Evolutionary conservation across 2,113 vertebrate species (phyloP).

Genomic region (Motacilla tschutschensis): DNA sequence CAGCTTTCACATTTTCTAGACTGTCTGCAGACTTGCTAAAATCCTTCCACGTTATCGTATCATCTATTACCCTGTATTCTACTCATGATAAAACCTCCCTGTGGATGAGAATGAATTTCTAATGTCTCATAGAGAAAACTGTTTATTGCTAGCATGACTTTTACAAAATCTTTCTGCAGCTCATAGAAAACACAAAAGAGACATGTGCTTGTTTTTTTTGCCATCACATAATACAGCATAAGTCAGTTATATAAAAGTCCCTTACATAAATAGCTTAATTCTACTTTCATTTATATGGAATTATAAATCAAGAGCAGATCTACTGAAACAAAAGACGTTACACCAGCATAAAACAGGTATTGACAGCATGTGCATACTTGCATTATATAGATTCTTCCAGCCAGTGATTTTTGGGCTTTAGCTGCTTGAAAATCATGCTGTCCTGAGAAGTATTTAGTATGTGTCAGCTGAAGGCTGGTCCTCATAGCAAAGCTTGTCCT

Average conservation of each 20-base stretch:
- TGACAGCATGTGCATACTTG: slow-evolving; percentile 1
- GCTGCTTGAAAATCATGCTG: not conserved
- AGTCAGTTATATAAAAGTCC: slow-evolving; percentile 62
- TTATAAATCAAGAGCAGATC: slow-evolving; percentile 46
- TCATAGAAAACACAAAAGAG: not conserved
- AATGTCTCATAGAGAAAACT: not conserved
- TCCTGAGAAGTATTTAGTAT: not conserved
- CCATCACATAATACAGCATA: slow-evolving; percentile 19
- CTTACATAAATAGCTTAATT: slow-evolving; percentile 66
- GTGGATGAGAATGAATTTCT: not conserved
- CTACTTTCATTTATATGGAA: slow-evolving; percentile 45
- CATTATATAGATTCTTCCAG: not conserved
- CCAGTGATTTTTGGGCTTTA: not conserved
- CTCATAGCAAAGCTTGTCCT: not conserved
- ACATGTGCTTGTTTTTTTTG: not conserved
- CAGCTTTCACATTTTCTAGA: slow-evolving; percentile 18
- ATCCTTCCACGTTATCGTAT: not conserved
- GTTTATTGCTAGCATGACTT: not conserved
- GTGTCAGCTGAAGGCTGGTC: not conserved
- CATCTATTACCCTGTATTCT: not conserved
- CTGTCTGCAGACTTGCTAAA: slow-evolving; percentile 28
- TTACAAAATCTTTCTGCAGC: not conserved
- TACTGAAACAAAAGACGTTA: slow-evolving; percentile 32
- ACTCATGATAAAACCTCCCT: not conserved
- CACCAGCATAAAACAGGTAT: not conserved